phyloP scores from a whole-genome alignment of 1,140 invertebrate genomes.

The Acromyrmex heyeri region DNA sequence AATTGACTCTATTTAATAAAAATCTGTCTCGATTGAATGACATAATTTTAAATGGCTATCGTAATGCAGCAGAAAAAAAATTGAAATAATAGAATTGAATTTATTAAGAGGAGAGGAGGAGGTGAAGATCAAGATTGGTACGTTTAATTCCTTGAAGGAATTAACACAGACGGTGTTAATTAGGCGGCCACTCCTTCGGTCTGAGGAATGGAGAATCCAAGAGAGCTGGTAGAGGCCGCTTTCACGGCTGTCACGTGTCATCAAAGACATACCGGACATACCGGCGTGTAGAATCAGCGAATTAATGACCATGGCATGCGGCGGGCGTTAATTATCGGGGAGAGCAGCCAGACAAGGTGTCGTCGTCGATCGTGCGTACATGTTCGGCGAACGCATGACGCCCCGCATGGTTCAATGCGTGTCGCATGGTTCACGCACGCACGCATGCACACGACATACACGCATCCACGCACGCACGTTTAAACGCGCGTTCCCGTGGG shows the following conservation, averaged over 20 bases:
- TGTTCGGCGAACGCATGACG: constrained; percentile 39
- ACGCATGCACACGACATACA: background rate
- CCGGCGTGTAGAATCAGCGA: constrained; percentile 67
- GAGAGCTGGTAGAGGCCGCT: constrained; percentile 14
- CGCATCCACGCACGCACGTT: background rate
- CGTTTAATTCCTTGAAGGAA: constrained; percentile 1
- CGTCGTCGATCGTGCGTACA: constrained; percentile 52
- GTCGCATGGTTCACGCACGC: constrained; percentile 46
- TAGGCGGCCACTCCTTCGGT: constrained; percentile 28
- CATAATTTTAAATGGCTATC: background rate
- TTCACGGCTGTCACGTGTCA: constrained; percentile 57
- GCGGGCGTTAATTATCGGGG: constrained; percentile 71
- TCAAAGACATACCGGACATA: constrained; percentile 66
- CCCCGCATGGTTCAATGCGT: constrained; percentile 42
- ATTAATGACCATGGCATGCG: constrained; percentile 71
- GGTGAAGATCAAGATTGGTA: background rate
- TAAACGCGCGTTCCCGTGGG: constrained; percentile 21
- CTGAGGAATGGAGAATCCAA: constrained; percentile 7
- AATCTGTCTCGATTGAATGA: background rate
- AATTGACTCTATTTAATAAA: background rate
- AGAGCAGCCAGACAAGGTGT: constrained; percentile 61
- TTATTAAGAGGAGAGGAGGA: background rate
- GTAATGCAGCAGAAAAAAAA: background rate
- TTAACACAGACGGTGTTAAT: constrained; percentile 52
- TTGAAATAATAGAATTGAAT: background rate